Percentiles rank a stretch among this genome's conserved stretches.
phyloP scores from a whole-genome alignment of 2,888 invertebrate genomes.

The Minunthozetes semirufus region DNA sequence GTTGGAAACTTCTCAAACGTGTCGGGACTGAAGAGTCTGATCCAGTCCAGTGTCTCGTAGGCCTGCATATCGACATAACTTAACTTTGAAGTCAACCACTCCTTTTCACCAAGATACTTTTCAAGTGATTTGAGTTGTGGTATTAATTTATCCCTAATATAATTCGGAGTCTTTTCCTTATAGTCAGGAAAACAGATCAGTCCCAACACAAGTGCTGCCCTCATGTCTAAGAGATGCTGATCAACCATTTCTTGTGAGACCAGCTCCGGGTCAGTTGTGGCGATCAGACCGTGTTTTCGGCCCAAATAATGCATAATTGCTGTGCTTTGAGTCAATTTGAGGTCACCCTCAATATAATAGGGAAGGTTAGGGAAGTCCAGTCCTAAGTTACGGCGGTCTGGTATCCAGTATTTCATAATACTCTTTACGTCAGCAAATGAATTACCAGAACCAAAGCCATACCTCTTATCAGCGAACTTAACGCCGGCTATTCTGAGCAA shows the following conservation, averaged over 20 bases:
- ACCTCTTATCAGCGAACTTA: conserved; percentile 50
- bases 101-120: conserved; percentile 48
- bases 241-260: conserved; percentile 48
- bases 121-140: conserved; percentile 46
- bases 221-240: conserved; percentile 49
- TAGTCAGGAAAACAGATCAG: neutral
- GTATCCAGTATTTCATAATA: conserved; percentile 44
- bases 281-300: conserved; percentile 50
- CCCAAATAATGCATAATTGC: conserved; percentile 48
- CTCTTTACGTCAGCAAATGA: neutral
- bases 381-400: conserved; percentile 47
- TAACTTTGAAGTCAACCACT: conserved; percentile 48
- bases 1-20: conserved; percentile 44
- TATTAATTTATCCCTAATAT: conserved; percentile 46
- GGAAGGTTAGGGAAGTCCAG: conserved; percentile 49
- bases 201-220: conserved; percentile 46
- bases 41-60: conserved; percentile 41
- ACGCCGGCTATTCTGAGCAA: conserved; percentile 49
- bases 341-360: conserved; percentile 48
- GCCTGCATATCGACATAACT: conserved; percentile 42
- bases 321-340: conserved; percentile 48
- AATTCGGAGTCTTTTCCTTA: conserved; percentile 47
- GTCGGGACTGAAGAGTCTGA: conserved; percentile 36
- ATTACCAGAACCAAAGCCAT: conserved; percentile 43
- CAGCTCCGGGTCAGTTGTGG: conserved; percentile 47